These are phyloP conservation scores for Balaeniceps rex DNA, from an alignment of 2,113 vertebrate genomes.

Conservation along the genomic window DNA sequence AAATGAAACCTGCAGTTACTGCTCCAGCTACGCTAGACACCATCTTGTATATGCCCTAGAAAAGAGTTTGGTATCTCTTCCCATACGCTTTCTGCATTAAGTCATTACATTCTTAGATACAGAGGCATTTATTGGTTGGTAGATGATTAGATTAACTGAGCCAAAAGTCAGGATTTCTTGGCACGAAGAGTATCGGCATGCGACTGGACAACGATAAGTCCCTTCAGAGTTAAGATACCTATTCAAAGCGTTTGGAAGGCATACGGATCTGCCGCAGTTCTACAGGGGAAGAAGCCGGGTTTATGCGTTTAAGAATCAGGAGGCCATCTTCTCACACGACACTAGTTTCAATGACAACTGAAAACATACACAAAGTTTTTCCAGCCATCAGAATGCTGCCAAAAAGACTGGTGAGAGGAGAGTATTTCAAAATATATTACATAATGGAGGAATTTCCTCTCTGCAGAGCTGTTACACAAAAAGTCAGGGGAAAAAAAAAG, in stretches of 20 bases:
- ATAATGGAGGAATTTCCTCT: constrained; percentile 61
- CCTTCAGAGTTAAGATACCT: background rate
- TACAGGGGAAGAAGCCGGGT: background rate
- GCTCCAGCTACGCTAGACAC: background rate
- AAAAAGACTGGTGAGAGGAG: constrained; percentile 5
- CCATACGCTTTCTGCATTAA: background rate
- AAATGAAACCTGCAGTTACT: background rate
- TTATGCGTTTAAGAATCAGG: background rate
- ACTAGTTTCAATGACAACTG: constrained; percentile 27
- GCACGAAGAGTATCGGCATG: background rate
- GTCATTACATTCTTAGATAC: background rate
- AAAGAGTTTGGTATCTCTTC: background rate
- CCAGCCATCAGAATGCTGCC: constrained; percentile 8
- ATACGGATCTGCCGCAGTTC: background rate
- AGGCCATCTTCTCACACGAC: constrained; percentile 4
- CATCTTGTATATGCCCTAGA: background rate
- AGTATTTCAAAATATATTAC: constrained; percentile 57
- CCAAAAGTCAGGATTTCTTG: background rate
- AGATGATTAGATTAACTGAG: background rate
- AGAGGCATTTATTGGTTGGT: background rate
- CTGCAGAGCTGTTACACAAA: background rate
- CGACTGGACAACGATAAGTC: background rate
- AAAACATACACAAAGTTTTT: constrained; percentile 28
- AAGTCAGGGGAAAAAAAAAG: background rate
- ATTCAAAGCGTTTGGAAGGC: fast-evolving